These are phyloP conservation scores for Notechis scutatus DNA, from an alignment of 2,113 vertebrate genomes.

Conservation along the genomic window DNA sequence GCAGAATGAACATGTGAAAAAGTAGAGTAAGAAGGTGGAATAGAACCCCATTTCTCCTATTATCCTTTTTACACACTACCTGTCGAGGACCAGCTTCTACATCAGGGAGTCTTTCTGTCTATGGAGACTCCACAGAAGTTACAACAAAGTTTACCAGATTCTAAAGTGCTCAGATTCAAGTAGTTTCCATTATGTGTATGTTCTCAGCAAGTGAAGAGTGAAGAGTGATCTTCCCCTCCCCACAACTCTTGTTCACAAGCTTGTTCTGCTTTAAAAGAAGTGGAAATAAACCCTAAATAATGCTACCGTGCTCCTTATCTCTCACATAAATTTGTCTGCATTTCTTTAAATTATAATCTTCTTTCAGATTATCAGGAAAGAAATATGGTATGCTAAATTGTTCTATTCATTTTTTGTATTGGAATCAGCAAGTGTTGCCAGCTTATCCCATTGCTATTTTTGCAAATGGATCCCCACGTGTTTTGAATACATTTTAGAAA, in stretches of 20 bases:
- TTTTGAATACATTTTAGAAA: slow-evolving; percentile 1
- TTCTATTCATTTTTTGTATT: neutral
- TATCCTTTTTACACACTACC: neutral
- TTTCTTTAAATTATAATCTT: neutral
- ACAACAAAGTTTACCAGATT: neutral
- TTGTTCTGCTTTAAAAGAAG: neutral
- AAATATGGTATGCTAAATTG: neutral
- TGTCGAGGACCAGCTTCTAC: neutral
- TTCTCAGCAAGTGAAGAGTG: neutral
- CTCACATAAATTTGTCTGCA: neutral
- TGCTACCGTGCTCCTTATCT: neutral
- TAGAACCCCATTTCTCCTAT: neutral
- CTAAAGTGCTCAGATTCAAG: neutral
- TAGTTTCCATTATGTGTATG: neutral
- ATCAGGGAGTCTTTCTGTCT: neutral
- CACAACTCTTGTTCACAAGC: neutral
- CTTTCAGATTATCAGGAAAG: neutral
- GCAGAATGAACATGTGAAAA: neutral
- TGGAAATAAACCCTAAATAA: neutral
- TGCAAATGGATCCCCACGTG: neutral
- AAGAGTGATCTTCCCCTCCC: neutral
- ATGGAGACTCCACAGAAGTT: neutral
- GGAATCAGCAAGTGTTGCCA: neutral
- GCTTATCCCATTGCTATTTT: neutral
- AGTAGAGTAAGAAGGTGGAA: neutral